These are phyloP conservation scores for Campoplex capitator DNA, from an alignment of 2,888 invertebrate genomes.

Conservation along the genomic window DNA sequence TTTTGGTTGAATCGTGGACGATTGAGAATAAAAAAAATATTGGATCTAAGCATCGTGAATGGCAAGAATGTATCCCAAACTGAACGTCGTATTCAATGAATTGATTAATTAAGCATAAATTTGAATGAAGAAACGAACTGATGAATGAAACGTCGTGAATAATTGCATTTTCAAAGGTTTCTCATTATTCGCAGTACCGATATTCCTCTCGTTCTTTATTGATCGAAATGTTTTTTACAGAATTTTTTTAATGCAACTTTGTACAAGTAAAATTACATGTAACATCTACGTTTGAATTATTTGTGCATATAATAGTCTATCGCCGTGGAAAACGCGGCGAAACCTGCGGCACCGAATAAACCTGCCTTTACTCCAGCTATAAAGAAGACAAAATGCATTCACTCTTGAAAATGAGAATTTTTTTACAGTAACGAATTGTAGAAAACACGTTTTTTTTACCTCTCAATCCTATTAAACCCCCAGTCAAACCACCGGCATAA, in stretches of 20 bases:
- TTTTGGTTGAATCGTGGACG: constrained; percentile 64
- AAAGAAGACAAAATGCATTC: constrained; percentile 78
- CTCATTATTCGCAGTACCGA: constrained; percentile 47
- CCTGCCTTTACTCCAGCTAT: constrained; percentile 97
- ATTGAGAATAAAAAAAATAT: constrained; percentile 26
- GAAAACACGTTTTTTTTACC: constrained; percentile 84
- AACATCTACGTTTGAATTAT: constrained; percentile 57
- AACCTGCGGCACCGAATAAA: constrained; percentile 96
- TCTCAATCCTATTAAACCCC: constrained; percentile 95
- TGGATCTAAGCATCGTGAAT: constrained; percentile 25
- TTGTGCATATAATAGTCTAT: constrained; percentile 97
- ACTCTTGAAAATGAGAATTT: constrained; percentile 6
- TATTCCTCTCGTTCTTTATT: constrained; percentile 41
- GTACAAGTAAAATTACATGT: constrained; percentile 66
- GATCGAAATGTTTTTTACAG: constrained; percentile 45
- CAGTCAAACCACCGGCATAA: constrained; percentile 96
- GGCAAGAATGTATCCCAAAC: constrained; percentile 5
- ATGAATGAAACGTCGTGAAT: neutral
- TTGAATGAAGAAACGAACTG: constrained; percentile 1
- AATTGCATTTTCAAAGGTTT: constrained; percentile 33
- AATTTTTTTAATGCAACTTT: constrained; percentile 53
- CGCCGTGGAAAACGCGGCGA: constrained; percentile 98
- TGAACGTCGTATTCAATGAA: neutral
- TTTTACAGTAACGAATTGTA: neutral
- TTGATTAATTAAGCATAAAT: constrained; percentile 4